Evolutionary conservation across 2,797 vertebrate species (phyloP), one percentile per base, ranked within the genome.

Genomic region (Protonibea diacanthus): DNA sequence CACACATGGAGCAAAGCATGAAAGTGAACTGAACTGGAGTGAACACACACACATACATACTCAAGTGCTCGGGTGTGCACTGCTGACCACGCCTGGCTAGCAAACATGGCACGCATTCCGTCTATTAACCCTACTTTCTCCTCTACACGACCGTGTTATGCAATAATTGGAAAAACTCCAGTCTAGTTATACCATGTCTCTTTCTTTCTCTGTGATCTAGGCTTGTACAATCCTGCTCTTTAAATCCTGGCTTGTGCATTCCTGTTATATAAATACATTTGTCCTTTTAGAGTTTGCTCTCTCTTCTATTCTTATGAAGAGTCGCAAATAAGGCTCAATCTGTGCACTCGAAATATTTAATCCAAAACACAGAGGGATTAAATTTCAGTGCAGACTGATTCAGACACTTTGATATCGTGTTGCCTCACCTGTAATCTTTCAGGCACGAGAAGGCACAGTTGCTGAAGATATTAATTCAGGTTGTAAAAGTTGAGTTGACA

Each of bases 101-200:
- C 76, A 90, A 90, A 92, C 78, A 82, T 27, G 59, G 80, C 70
- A 74, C 61, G 70, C 78, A 89, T 91, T 85, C 81, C 83, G 5
- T 29, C 10, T 2, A 21, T 86, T 72, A 85, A 84, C 71, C 83
- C 68, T 69, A 55, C 63, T 58, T 71, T 83, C 63, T 74, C 81
- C 74, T 78, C 17, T 10, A 9, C 45, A 8, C 0, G 1, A 13
- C n/a, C 2, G 57, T 0, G 14, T 82, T 79, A 18, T 0, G 0
- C 23, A 62, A 74, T 4, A 13, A 12, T 12, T 52, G 38, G n/a
- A 48, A 42, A 47, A 51, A 44, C 64, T 65, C 6, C 14, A 13
- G n/a, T 29, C 48, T 23, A 7, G 38, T 4, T 25, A 33, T 5
- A 51, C 9, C 13, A 18, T 23, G 33, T 51, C 51, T 49, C 38